Conservation (phyloP, 2,797 vertebrate species). For the Molossus alvarezi region DNA sequence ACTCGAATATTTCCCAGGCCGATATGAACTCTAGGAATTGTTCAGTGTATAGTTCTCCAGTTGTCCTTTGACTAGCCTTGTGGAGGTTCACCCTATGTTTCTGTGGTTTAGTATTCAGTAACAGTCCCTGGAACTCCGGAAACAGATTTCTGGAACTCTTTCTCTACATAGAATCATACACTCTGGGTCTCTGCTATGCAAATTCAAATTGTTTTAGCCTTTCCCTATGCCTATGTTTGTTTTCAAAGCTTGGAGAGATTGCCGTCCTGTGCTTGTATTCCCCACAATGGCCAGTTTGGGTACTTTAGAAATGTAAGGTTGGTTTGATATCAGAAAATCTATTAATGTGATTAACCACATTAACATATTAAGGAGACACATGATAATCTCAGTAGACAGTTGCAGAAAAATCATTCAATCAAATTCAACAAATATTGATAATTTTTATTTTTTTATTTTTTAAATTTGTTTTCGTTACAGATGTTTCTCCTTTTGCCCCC, state of each 20-base stretch:
- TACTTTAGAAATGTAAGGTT: constrained; percentile 1
- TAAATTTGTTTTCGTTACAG: no score
- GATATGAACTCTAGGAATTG: neutral
- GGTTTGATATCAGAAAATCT: constrained; percentile 10
- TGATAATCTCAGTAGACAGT: neutral
- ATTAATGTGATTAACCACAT: constrained; percentile 1
- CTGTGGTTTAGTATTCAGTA: neutral
- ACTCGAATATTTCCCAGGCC: neutral
- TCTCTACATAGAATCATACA: neutral
- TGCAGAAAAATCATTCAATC: constrained; percentile 3
- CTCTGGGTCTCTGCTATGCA: neutral
- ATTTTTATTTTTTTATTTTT: neutral
- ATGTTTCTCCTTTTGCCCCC: no score
- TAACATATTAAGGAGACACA: neutral
- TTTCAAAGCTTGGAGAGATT: neutral
- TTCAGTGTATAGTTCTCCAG: neutral
- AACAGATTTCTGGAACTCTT: neutral
- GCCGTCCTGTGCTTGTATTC: neutral
- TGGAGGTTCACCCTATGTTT: neutral
- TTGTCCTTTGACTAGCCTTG: neutral
- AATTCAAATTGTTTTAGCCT: neutral
- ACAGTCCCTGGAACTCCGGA: neutral
- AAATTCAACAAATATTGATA: neutral
- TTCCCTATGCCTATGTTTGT: neutral
- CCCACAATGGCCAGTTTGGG: neutral